Conservation (phyloP, 2,888 invertebrate species). For the Ichneumon xanthorius region DNA sequence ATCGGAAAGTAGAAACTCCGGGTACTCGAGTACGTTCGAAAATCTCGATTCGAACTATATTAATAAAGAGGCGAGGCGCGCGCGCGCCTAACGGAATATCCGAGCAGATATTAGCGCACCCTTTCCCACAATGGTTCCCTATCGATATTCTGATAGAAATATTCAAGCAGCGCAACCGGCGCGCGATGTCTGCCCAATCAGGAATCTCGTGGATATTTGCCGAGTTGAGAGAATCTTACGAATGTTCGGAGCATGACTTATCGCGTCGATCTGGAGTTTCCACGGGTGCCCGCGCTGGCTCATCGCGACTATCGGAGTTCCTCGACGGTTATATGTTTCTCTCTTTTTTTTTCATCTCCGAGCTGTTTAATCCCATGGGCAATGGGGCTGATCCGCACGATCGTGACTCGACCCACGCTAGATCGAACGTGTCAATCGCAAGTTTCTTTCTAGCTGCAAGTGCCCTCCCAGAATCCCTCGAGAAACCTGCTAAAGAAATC, state of each 20-base stretch:
- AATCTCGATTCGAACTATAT: slow-evolving; percentile 22
- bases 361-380: slow-evolving; percentile 43
- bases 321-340: slow-evolving; percentile 22
- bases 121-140: slow-evolving; percentile 6
- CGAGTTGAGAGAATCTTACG: slow-evolving; percentile 50
- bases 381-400: slow-evolving; percentile 37
- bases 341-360: slow-evolving; percentile 16
- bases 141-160: slow-evolving; percentile 47
- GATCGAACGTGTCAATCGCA: slow-evolving; percentile 33
- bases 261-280: slow-evolving; percentile 72
- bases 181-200: slow-evolving; percentile 71
- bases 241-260: slow-evolving; percentile 67
- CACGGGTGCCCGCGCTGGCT: slow-evolving; percentile 45
- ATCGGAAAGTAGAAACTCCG: not conserved
- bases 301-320: slow-evolving; percentile 40
- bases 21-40: slow-evolving; percentile 16
- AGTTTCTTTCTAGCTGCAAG: slow-evolving; percentile 19
- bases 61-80: slow-evolving; percentile 12
- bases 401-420: slow-evolving; percentile 45
- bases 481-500: slow-evolving; percentile 13
- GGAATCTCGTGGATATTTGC: slow-evolving; percentile 69
- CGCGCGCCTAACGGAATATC: slow-evolving; percentile 23
- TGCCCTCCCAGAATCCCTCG: not conserved
- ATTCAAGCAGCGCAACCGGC: slow-evolving; percentile 19
- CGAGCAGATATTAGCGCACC: slow-evolving; percentile 1